Conservation (phyloP, 2,113 vertebrate genomes). For the Colinus virginianus region DNA sequence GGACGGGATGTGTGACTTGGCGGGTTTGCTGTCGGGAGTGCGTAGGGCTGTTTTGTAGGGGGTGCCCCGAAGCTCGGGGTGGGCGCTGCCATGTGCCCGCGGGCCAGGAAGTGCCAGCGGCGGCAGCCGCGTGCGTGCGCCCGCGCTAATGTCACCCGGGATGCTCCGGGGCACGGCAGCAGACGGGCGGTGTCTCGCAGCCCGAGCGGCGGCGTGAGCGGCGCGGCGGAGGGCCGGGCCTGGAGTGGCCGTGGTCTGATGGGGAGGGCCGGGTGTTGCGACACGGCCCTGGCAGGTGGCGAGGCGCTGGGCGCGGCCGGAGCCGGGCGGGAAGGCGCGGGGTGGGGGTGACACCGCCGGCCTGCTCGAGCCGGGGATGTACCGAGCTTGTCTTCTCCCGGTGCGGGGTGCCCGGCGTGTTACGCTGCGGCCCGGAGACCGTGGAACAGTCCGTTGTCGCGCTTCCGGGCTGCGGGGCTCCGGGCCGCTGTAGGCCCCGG, state of each 20-base stretch:
- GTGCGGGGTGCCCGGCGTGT: too few species aligned
- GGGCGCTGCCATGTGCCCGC: neutral
- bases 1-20: too few species aligned
- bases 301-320: constrained; percentile 9
- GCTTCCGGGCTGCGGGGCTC: too few species aligned
- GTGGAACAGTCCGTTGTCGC: too few species aligned
- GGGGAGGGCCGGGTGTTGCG: neutral
- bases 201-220: neutral
- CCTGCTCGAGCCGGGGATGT: too few species aligned
- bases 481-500: neutral
- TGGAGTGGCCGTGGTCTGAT: neutral
- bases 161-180: neutral
- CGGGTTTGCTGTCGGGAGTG: too few species aligned
- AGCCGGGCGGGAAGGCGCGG: neutral
- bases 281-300: neutral
- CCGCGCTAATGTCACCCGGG: neutral
- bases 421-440: too few species aligned
- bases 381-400: too few species aligned
- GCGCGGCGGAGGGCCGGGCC: neutral
- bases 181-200: neutral
- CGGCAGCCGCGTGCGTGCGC: accelerated
- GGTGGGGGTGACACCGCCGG: neutral
- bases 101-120: neutral
- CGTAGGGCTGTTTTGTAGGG: neutral
- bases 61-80: neutral